Evolutionary conservation across 2,113 vertebrate species (phyloP), one percentile per base, ranked within the genome.

Genomic region (Myrmecobius fasciatus): DNA sequence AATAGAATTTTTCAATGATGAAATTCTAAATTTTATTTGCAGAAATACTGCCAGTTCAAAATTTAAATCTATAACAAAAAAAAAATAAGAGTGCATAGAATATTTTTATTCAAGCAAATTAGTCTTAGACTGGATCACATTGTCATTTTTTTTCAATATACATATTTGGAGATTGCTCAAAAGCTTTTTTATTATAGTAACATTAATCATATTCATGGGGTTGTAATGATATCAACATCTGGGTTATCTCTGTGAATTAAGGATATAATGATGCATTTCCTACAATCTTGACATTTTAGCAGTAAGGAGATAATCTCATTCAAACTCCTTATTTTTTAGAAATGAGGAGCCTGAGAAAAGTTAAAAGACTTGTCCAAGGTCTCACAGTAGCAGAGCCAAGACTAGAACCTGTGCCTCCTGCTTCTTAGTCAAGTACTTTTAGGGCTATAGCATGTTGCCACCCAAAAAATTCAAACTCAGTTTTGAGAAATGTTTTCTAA

Each of bases 151-250:
- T 94, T 51, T 96, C 11, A 89, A 94, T 28, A 95, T 43, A 94
- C 20, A 75, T 92, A 90, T 94, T 46, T 92, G 92, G 10, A 67
- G 46, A 25, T 31, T 91, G 25, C 28, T 93, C 52, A 49, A 47
- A 90, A 90, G n/a, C n/a, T 83, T 22, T 94, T 96, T 95, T 94
- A 46, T 22, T 83, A 95, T 93, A 47, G n/a, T 95, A 46, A 94
- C 60, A 75, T 75, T 83, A 92, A 51, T 92, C 47, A n/a, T 91
- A 46, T 22, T 53, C 91, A 90, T 20, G 93, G 89, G 88, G 12
- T 48, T 89, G 48, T 46, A 75, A 31, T 11, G 92, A 46, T 90
- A 25, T 83, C 53, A 96, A 94, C n/a, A 43, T n/a, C 24, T 43
- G n/a, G 92, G 53, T 52, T 75, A 25, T 48, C 67, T 91, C 0